A percentile compares a stretch with the other conserved stretches of the same genome.
phyloP scores from a whole-genome alignment of 2,113 vertebrate genomes.

The Zosterops lateralis region DNA sequence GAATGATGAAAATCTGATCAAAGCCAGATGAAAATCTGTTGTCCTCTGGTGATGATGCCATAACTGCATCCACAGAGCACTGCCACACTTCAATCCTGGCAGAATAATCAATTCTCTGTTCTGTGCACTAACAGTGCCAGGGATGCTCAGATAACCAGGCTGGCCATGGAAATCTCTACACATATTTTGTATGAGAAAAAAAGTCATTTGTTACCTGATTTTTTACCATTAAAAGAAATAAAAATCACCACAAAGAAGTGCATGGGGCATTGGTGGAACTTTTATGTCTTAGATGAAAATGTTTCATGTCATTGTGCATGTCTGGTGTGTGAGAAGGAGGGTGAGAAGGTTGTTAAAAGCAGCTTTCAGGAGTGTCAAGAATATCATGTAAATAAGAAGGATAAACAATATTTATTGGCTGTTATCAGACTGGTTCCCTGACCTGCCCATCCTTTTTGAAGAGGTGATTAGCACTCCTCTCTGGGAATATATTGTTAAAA shows the following conservation, averaged over 20 bases:
- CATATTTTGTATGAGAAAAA: neutral
- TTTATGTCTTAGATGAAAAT: neutral
- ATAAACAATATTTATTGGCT: neutral
- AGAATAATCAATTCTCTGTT: neutral
- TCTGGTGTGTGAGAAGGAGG: neutral
- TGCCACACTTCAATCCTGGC: neutral
- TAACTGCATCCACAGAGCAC: neutral
- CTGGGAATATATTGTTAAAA: neutral
- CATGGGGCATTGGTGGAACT: neutral
- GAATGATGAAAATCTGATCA: too few species aligned
- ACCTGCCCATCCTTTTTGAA: neutral
- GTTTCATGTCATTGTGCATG: neutral
- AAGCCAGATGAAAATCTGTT: neutral
- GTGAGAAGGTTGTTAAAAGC: neutral
- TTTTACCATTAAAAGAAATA: neutral
- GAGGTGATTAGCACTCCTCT: neutral
- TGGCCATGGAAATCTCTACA: neutral
- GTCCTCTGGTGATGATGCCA: neutral
- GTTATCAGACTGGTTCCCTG: neutral
- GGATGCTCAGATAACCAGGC: neutral
- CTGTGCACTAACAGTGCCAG: neutral
- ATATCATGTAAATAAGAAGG: neutral
- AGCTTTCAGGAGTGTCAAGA: neutral
- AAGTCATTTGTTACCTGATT: rapidly evolving
- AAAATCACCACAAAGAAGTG: neutral